Base-by-base conservation (phyloP, 1,140 invertebrate species). In the Pseudomyrmex sp. region DNA sequence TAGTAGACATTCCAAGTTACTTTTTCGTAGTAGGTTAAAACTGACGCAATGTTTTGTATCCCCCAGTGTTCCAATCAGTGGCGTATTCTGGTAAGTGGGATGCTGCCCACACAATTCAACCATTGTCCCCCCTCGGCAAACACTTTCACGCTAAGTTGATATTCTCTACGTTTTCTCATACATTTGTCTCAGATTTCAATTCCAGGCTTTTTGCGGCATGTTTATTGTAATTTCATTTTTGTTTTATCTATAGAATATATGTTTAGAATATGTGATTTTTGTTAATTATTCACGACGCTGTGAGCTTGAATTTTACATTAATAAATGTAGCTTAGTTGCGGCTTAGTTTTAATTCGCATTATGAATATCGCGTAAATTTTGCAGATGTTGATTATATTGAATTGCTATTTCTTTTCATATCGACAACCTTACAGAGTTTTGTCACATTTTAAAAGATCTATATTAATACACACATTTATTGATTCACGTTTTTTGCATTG, bases 1-100 rank as follows among this genome's bases (percentile, higher is more conserved):
- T 54, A 82, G 44, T 87, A 70, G 73, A 65, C 52, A 63, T 85
- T 89, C 82, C 65, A 44, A 82, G 84, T 83, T 61, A 83, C 12
- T 65, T 79, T 72, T 74, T 73, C 7, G 9, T 82, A 86, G 82
- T 86, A 80, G 68, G 44, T 82, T 88, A 82, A 92, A 94, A 95
- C 94, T 95, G 93, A 95, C 92, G 91, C 92, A 92, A 93, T 94
- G 89, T 94, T 95, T 94, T 95, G 91, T 95, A 94, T 94, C 93
- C 93, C 95, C 95, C 96, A 98, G 97, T 97, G 97, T 98, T 98
- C 97, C 97, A 98, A 96, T 97, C 97, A 95, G 97, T 98, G 96
- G 97, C 97, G 95, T 98, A 98, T 96, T 97, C 97, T 95, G 97
- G 97, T 98, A 97, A 98, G 97, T 97, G 95, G 95, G 94, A 94